phyloP scores from a whole-genome alignment of 1,140 invertebrate species.

The Acromyrmex echinatior region DNA sequence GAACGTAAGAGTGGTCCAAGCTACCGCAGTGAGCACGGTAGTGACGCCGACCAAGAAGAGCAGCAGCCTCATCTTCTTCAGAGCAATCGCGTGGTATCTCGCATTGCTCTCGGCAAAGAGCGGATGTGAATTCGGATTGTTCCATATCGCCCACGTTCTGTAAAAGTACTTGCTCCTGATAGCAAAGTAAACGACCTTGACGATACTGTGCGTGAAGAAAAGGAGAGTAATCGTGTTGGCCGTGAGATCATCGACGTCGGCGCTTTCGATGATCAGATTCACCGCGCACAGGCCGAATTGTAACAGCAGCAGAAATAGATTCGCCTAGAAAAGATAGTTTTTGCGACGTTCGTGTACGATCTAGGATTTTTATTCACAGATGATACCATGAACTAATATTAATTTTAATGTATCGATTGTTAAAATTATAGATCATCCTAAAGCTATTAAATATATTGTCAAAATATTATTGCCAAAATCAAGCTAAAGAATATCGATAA shows the following conservation, averaged over 20 bases:
- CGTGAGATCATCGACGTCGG: conserved; percentile 93
- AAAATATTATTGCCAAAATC: background rate
- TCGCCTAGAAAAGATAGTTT: conserved; percentile 80
- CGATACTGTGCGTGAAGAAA: conserved; percentile 92
- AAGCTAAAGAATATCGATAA: background rate
- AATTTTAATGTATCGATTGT: background rate
- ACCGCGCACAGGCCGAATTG: conserved; percentile 89
- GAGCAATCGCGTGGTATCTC: conserved; percentile 90
- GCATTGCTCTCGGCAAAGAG: conserved; percentile 94
- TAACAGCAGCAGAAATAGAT: conserved; percentile 89
- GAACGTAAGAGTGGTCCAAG: conserved; percentile 93
- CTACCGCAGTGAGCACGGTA: conserved; percentile 88
- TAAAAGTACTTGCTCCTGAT: conserved; percentile 92
- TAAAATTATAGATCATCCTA: background rate
- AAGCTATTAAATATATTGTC: background rate
- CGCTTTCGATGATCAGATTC: conserved; percentile 90
- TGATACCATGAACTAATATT: no score
- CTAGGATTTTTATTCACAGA: background rate
- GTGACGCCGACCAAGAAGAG: conserved; percentile 89
- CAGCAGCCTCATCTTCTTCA: conserved; percentile 92
- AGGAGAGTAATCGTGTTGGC: conserved; percentile 93
- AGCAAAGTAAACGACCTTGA: conserved; percentile 92
- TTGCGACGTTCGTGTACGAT: background rate
- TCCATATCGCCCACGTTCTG: conserved; percentile 92
- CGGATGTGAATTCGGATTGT: conserved; percentile 93